Base-by-base conservation (phyloP, 2,888 invertebrate genomes). In the Apantesis nais region DNA sequence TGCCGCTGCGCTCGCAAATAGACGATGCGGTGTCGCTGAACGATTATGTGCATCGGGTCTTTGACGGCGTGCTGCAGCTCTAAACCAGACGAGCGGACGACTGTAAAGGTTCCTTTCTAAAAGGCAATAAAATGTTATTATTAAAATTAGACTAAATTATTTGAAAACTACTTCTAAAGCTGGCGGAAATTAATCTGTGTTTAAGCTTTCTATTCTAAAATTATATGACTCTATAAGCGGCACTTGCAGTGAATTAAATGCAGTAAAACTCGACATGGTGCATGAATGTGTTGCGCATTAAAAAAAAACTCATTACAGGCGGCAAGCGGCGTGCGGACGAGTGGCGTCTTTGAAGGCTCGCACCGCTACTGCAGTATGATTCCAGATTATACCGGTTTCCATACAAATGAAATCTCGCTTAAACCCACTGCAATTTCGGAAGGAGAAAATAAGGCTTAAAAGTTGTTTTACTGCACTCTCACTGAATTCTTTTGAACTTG, bases 351-450 rank as follows among this genome's bases (percentile, higher is more conserved):
- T 94, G 94, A 94, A 91, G 92, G 92, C 92, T 90, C 88, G 88
- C 86, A 89, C 92, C 90, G 90, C 93, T 88, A 89, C 90, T 91
- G 93, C 92, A 89, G 93, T 92, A 95, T 95, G 94, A 94, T 94
- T 93, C 90, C 93, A 93, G 94, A 94, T 94, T 95, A 95, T 94
- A 87, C 91, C 90, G 87, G 92, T 91, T 93, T 90, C 92, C 88
- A 94, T 94, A 94, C 94, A 94, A 95, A 94, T 93, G 94, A 95
- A 94, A 94, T 93, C 94, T 93, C 93, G 91, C 93, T 94, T 94
- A 94, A 94, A 93, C 89, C 90, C 92, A 92, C 92, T 93, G 94
- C 94, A 94, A 92, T 94, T 94, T 94, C 88, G 93, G 91, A 92
- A 93, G 90, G 92, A 92, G 92, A 87, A 93, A 93, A 94, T 93